These are phyloP conservation scores for Phengaris alcon DNA, from an alignment of 2,888 invertebrate species.

Conservation along the genomic window DNA sequence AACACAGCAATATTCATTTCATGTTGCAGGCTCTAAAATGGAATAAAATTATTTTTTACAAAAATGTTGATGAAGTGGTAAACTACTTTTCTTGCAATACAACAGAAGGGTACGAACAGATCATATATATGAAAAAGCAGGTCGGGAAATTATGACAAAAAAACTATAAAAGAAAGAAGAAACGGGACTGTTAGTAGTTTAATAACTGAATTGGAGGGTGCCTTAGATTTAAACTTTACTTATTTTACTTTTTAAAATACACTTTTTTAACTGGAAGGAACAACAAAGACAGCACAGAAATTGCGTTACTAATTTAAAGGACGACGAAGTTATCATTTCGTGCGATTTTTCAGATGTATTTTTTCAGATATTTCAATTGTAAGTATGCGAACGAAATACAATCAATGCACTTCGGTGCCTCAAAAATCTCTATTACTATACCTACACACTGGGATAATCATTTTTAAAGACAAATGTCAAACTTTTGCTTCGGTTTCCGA, in stretches of 20 bases:
- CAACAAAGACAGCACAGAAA: conserved; percentile 8
- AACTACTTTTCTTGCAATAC: conserved; percentile 24
- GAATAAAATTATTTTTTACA: conserved; percentile 22
- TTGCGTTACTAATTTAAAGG: neutral
- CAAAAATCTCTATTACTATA: conserved; percentile 10
- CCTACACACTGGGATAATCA: conserved; percentile 4
- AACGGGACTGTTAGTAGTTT: conserved; percentile 7
- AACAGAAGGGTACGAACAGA: conserved; percentile 1
- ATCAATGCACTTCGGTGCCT: conserved; percentile 6
- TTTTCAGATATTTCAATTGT: neutral
- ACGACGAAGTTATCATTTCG: too few relatives aligned
- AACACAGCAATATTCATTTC: conserved; percentile 27
- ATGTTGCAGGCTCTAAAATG: conserved; percentile 18
- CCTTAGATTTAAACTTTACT: neutral
- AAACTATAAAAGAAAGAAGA: conserved; percentile 2
- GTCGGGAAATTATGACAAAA: neutral
- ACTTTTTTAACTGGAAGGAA: conserved; percentile 18
- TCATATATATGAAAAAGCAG: conserved; percentile 10
- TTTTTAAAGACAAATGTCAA: neutral
- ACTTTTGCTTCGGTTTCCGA: conserved; percentile 1
- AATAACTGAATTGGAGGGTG: conserved; percentile 4
- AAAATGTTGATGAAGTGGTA: conserved; percentile 20
- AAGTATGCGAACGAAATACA: conserved; percentile 5
- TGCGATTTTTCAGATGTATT: too few relatives aligned
- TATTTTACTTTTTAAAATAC: conserved; percentile 16